Conservation (phyloP, 2,888 invertebrate species). For the Pegoplata infirma region DNA sequence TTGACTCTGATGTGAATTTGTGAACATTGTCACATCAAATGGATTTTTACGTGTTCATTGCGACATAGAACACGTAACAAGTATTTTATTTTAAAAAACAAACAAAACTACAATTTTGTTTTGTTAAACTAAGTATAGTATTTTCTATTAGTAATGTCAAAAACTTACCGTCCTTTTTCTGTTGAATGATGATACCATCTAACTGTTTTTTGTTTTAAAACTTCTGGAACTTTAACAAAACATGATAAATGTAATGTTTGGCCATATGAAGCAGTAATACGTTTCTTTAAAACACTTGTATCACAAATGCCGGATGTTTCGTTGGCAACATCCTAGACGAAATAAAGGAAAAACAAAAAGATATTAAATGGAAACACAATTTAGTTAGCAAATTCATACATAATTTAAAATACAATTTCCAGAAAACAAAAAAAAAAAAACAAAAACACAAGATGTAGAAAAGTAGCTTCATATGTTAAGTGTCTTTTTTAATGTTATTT, state of each 20-base stretch:
- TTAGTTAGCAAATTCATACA: conserved; percentile 27
- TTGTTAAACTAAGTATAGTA: too few relatives aligned
- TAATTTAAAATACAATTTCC: not conserved
- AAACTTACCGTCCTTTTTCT: conserved; percentile 87
- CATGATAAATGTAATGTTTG: conserved; percentile 95
- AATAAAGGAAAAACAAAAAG: conserved; percentile 4
- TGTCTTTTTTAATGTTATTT: not conserved
- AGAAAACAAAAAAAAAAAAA: too few relatives aligned
- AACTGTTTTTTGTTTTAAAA: conserved; percentile 87
- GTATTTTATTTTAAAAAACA: not conserved
- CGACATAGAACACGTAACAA: not conserved
- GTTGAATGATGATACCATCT: conserved; percentile 94
- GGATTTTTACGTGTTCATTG: not conserved
- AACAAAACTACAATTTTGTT: not conserved
- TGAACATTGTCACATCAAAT: not conserved
- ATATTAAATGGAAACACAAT: conserved; percentile 78
- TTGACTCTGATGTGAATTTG: not conserved
- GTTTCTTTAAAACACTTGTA: conserved; percentile 91
- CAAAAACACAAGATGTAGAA: not conserved
- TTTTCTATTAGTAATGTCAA: too few relatives aligned
- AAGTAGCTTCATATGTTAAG: not conserved
- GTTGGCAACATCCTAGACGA: conserved; percentile 93
- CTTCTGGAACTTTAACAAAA: conserved; percentile 93
- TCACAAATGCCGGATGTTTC: conserved; percentile 94
- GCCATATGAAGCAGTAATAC: conserved; percentile 94